Evolutionary conservation across 2,888 invertebrate genomes (phyloP), one percentile per base, ranked within the genome.

Genomic region (Pandemis heparana): DNA sequence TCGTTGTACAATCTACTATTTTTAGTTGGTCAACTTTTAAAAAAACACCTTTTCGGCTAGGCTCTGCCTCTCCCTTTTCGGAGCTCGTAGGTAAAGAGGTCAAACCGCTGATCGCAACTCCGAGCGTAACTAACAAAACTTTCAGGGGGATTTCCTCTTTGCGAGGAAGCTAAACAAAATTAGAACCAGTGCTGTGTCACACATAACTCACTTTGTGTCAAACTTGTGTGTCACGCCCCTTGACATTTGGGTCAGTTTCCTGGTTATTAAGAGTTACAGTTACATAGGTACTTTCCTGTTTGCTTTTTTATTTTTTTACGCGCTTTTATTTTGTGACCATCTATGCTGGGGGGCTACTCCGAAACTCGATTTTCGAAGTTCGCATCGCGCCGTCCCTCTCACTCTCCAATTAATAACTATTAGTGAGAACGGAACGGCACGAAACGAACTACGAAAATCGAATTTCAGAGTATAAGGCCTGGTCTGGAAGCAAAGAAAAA

Each of bases 141-240:
- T 63, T 39, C 41, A 39, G 48, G 60, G 69, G 53, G 43, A 63
- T n/a, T 70, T 62, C 18, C 63, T n/a, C 62, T 63, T 53, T 56
- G 63, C 61, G 63, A 38, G 69, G 16, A 63, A 43, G 53, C 51
- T 70, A 63, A 70, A 70, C 70, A 63, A 70, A 63, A 63, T 70
- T 56, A 70, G 62, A 70, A 63, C 43, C 70, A 63, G 62, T 23
- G 32, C 41, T 39, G 51, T 41, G 53, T 70, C 70, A 70, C 48
- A 71, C 71, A 64, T 71, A 71, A 65, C 48, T 60, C 48, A 71
- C 59, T 70, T 71, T 48, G 39, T 51, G 59, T 32, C 59, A 65
- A 71, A 65, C 59, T 71, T 65, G 71, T 48, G 46, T 59, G 64
- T 65, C 59, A 60, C 65, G 71, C 71, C 65, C 53, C 65, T 65